phyloP scores from a whole-genome alignment of 1,140 invertebrate species.

The Lepidotrigona ventralis region DNA sequence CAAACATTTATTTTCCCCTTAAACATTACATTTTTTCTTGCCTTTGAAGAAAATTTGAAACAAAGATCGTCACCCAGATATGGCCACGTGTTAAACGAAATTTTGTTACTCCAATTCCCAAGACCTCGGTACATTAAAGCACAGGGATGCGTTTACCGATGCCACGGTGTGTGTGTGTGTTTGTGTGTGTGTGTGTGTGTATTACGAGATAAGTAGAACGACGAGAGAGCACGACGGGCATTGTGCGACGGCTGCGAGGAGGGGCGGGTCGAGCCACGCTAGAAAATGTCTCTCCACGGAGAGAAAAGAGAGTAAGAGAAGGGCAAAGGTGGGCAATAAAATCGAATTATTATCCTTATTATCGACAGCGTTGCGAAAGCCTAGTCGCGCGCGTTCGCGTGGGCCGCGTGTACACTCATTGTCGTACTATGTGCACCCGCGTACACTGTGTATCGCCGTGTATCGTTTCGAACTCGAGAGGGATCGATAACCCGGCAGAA shows the following conservation, averaged over 20 bases:
- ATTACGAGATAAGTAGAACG: slow-evolving; percentile 58
- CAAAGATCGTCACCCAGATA: not conserved
- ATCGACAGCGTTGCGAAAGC: slow-evolving; percentile 61
- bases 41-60: not conserved
- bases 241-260: slow-evolving; percentile 33
- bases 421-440: slow-evolving; percentile 65
- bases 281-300: slow-evolving; percentile 59
- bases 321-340: slow-evolving; percentile 63
- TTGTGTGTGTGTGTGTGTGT: not conserved
- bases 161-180: slow-evolving; percentile 32
- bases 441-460: slow-evolving; percentile 24
- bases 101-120: slow-evolving; percentile 48
- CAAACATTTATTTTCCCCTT: too few species aligned
- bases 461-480: slow-evolving; percentile 6
- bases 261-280: slow-evolving; percentile 41
- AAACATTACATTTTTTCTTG: too few species aligned
- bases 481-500: slow-evolving; percentile 38
- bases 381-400: slow-evolving; percentile 36
- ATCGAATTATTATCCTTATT: slow-evolving; percentile 69
- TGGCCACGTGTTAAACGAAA: not conserved
- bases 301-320: slow-evolving; percentile 59
- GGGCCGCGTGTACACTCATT: slow-evolving; percentile 61
- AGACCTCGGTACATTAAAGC: slow-evolving; percentile 39
- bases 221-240: slow-evolving; percentile 43
- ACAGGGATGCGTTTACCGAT: slow-evolving; percentile 57